Base-by-base conservation (phyloP, 2,888 invertebrate species). In the Eilema griseolum region DNA sequence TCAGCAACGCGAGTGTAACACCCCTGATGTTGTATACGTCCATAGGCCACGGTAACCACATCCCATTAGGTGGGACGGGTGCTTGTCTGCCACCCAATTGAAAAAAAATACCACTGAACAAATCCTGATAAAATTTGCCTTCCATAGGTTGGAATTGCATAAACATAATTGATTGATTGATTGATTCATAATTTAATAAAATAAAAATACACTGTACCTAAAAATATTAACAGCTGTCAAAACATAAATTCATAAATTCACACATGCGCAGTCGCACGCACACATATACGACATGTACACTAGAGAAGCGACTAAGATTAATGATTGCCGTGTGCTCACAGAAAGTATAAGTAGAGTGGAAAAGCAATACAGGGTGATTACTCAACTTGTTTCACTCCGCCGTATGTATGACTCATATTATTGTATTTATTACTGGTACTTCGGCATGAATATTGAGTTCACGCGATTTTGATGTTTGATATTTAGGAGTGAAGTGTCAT, bases 221-320 rank as follows among this genome's bases (percentile, higher is more conserved):
- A 20, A 46, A n/a, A 61, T 33, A 61, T 61, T 8, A 33, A 31
- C n/a, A 37, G 23, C 23, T 62, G 24, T 26, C 23, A 7, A 62
- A 41, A 41, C 41, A 41, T 23, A 2, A 37, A 16, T n/a, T n/a
- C n/a, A 7, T 26, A 26, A 66, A 12, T 23, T 31, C n/a, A 59
- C 23, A 23, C 7, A 59, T 24, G 59, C 24, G 2, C 2, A 56
- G 28, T 4, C 16, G 0, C 10, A 46, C 31, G 16, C 14, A 57
- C 31, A 66, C 28, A 24, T 4, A 31, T 61, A 61, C 26, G 33
- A 31, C 20, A 61, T 5, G 0, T 31, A 28, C 67, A 67, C 67
- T 60, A 67, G 62, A 52, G 62, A n/a, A 71, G 69, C 78, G 83
- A 85, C 82, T 82, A 83, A 86, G 86, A 86, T 86, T 85, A 86